Conservation (phyloP, 2,113 vertebrate species). For the Anseranas semipalmata region DNA sequence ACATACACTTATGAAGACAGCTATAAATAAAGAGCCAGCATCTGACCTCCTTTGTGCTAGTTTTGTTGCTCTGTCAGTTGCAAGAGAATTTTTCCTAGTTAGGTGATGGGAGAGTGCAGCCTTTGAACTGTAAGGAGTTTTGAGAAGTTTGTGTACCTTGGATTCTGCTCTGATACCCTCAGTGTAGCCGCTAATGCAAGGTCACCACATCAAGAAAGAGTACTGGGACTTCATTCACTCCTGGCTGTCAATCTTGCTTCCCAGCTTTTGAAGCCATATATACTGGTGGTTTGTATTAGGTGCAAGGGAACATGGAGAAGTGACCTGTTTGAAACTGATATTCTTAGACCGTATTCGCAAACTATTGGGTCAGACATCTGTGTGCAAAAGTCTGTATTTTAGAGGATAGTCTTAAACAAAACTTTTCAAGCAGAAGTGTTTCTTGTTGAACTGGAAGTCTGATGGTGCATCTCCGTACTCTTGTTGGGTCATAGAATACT, state of each 20-base stretch:
- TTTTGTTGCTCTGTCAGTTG: background rate
- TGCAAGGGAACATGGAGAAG: background rate
- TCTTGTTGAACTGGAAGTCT: background rate
- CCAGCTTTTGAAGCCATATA: background rate
- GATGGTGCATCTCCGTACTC: background rate
- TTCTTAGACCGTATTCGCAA: background rate
- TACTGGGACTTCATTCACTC: background rate
- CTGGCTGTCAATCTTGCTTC: background rate
- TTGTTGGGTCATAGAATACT: background rate
- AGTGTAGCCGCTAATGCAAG: background rate
- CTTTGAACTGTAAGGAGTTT: background rate
- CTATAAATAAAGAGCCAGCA: background rate
- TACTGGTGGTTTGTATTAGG: background rate
- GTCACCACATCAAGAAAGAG: background rate
- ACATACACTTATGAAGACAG: background rate
- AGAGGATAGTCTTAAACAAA: background rate
- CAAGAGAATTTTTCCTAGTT: background rate
- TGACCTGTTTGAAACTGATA: background rate
- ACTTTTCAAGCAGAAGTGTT: background rate
- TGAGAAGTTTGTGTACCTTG: background rate
- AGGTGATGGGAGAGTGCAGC: background rate
- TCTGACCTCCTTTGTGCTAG: background rate
- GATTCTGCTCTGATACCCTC: background rate
- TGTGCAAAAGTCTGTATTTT: background rate
- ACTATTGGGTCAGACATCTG: background rate